Conservation (phyloP, 2,888 invertebrate genomes). For the Agapostemon virescens region DNA sequence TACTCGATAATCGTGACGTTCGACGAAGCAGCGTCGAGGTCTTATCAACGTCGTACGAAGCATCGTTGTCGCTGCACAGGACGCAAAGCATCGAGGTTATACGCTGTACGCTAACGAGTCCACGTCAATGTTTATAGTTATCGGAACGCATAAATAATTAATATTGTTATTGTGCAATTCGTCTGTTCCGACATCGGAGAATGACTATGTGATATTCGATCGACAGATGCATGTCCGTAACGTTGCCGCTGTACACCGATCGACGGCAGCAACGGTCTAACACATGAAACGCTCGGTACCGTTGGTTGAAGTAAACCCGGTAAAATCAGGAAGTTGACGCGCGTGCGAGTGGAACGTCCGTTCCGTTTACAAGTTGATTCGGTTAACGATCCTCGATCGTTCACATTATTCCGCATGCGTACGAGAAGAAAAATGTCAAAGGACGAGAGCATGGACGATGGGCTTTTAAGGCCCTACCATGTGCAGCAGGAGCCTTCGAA, state of each 20-base stretch:
- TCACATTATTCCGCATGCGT: constrained; percentile 40
- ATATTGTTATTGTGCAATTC: constrained; percentile 22
- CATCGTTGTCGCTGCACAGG: neutral
- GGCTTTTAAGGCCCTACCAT: constrained; percentile 35
- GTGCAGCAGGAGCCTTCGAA: constrained; percentile 71
- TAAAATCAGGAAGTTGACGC: constrained; percentile 3
- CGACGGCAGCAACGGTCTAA: constrained; percentile 11
- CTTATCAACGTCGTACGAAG: neutral
- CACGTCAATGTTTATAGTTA: constrained; percentile 31
- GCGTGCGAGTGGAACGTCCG: constrained; percentile 4
- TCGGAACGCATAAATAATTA: constrained; percentile 45
- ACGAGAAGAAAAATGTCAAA: constrained; percentile 55
- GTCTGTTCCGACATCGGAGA: neutral
- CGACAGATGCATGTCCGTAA: neutral
- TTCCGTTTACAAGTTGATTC: neutral
- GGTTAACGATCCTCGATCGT: constrained; percentile 12
- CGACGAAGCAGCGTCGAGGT: neutral
- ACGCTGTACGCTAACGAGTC: constrained; percentile 43
- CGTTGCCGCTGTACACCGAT: neutral
- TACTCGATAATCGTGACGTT: neutral
- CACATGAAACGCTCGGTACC: constrained; percentile 13
- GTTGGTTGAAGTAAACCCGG: constrained; percentile 27
- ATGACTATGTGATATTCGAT: constrained; percentile 28
- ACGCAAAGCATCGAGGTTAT: constrained; percentile 52
- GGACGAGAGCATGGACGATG: constrained; percentile 50